phyloP scores from a whole-genome alignment of 1,140 invertebrate species.

The Drosophila tani region DNA sequence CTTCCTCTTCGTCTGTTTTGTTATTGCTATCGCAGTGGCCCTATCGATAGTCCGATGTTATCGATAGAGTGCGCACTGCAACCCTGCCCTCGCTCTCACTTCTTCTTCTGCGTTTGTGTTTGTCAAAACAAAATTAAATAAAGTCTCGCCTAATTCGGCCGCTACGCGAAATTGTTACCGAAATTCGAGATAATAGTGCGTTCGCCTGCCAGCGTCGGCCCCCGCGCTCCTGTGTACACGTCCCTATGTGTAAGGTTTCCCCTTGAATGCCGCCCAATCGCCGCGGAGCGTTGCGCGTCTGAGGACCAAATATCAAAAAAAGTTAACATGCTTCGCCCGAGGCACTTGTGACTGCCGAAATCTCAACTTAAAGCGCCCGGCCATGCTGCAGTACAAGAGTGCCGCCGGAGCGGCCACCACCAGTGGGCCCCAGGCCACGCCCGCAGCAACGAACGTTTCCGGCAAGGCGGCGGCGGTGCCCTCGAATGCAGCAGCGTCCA shows the following conservation, averaged over 20 bases:
- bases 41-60: slow-evolving; percentile 26
- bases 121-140: slow-evolving; percentile 75
- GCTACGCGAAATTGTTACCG: not conserved
- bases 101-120: slow-evolving; percentile 71
- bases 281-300: slow-evolving; percentile 23
- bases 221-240: not conserved
- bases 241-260: slow-evolving; percentile 20
- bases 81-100: slow-evolving; percentile 37
- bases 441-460: slow-evolving; percentile 26
- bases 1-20: not conserved
- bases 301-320: slow-evolving; percentile 49
- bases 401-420: slow-evolving; percentile 41
- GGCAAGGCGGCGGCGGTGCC: slow-evolving; percentile 40
- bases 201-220: not conserved
- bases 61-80: slow-evolving; percentile 34
- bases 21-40: slow-evolving; percentile 3
- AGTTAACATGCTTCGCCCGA: slow-evolving; percentile 42
- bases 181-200: slow-evolving; percentile 5
- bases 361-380: slow-evolving; percentile 14
- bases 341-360: slow-evolving; percentile 25
- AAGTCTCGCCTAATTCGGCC: slow-evolving; percentile 54
- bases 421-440: slow-evolving; percentile 35
- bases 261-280: slow-evolving; percentile 17
- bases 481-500: slow-evolving; percentile 36
- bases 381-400: slow-evolving; percentile 72